Base-by-base conservation (phyloP, 1,140 invertebrate species). In the Hypsibius dujardini region DNA sequence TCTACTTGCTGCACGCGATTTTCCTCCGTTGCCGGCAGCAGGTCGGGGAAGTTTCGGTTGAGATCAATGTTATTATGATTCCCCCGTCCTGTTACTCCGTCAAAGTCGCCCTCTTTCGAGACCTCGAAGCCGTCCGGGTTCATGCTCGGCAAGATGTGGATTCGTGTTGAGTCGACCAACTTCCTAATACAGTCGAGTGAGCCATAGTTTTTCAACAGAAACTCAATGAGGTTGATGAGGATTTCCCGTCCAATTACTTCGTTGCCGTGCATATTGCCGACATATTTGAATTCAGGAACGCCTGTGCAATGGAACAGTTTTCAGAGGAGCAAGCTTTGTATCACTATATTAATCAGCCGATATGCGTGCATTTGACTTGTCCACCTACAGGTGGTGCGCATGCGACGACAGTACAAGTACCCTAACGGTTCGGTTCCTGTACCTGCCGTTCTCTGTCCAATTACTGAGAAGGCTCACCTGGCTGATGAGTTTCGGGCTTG, bases 81-180 rank as follows among this genome's bases (percentile, higher is more conserved):
- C 1, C 78, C 76, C 74, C 95, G 82, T 2, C 95, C 94, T 3
- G 76, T 71, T 1, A 83, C 67, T 72, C 88, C 84, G 70, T 82
- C 79, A 72, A 82, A 80, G 77, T 90, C 88, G 2, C 87, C 88
- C 40, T 71, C 75, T 74, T 78, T 79, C 0, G 89, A 83, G 46
- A 81, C 81, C 79, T 94, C 92, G 80, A 94, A 97, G 3, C 95
- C 95, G 81, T 98, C 95, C 0, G 95, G 95, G 82, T 98, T 98
- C 90, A 97, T 93, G 71, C 89, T 89, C 2, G 93, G 92, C 83
- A 98, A 82, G 1, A 98, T 82, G 79, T 98, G 94, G 46, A 98
- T 86, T 46, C 67, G 3, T 2, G 90, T 89, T 2, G 80, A 85
- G 76, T 93, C 84, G 1, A 97, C 77, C 71, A 97, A 81, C 0